Evolutionary conservation across 2,888 invertebrate genomes (phyloP).

Genomic region (Altica lythri): DNA sequence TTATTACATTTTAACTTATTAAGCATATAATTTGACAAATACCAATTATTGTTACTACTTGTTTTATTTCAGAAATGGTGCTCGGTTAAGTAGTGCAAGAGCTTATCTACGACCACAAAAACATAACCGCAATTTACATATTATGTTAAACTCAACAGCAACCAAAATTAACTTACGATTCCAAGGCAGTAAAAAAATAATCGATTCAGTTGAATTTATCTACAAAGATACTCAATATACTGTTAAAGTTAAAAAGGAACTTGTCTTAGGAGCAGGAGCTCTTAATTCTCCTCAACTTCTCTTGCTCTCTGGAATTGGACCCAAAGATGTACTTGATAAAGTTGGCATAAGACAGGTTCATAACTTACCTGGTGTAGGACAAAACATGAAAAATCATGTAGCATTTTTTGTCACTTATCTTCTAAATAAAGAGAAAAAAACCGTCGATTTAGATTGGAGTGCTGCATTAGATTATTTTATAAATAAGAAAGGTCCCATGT

Average conservation of each 20-base stretch:
- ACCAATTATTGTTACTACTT: no score
- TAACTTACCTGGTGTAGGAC: constrained; percentile 70
- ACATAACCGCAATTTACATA: constrained; percentile 64
- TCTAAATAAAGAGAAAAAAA: constrained; percentile 60
- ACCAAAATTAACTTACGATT: constrained; percentile 61
- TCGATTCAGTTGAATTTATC: constrained; percentile 66
- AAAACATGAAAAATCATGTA: constrained; percentile 72
- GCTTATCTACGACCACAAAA: constrained; percentile 67
- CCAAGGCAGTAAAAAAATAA: constrained; percentile 59
- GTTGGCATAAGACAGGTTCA: constrained; percentile 65
- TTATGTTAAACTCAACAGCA: constrained; percentile 66
- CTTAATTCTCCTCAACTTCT: constrained; percentile 71
- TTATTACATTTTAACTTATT: no score
- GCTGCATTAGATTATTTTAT: constrained; percentile 66
- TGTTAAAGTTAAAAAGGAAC: constrained; percentile 62
- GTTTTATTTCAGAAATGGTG: constrained; percentile 59
- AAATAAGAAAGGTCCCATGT: constrained; percentile 64
- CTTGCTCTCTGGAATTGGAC: constrained; percentile 70
- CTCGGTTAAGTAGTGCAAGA: constrained; percentile 65
- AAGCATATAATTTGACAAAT: no score
- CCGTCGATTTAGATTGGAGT: constrained; percentile 66
- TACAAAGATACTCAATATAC: constrained; percentile 59
- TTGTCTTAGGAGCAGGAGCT: constrained; percentile 67
- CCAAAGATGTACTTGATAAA: constrained; percentile 63
- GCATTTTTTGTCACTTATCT: constrained; percentile 65